These are phyloP conservation scores for Dicycla oo DNA, from an alignment of 2,888 invertebrate genomes.

Conservation along the genomic window DNA sequence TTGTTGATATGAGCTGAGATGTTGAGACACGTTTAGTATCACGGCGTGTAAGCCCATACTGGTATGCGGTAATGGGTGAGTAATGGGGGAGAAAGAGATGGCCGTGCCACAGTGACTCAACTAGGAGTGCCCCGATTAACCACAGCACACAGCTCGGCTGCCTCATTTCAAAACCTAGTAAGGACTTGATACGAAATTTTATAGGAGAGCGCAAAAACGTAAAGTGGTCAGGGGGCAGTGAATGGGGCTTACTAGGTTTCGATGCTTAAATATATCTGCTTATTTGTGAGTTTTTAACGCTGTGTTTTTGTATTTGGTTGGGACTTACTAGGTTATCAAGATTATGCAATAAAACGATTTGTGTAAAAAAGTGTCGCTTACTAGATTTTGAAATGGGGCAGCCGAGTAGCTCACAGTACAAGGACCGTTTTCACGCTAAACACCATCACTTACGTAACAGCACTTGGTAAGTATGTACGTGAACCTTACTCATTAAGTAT, in stretches of 20 bases:
- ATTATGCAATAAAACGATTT: too few relatives aligned
- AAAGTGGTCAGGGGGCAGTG: too few relatives aligned
- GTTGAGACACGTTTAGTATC: slow-evolving; percentile 26
- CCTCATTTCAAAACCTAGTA: too few relatives aligned
- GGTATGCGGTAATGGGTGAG: slow-evolving; percentile 53
- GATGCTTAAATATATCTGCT: too few relatives aligned
- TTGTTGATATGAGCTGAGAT: slow-evolving; percentile 21
- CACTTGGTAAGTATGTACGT: neutral
- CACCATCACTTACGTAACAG: slow-evolving; percentile 34
- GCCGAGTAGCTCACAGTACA: neutral
- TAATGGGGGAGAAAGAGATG: slow-evolving; percentile 56
- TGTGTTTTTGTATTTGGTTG: too few relatives aligned
- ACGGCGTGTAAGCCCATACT: slow-evolving; percentile 36
- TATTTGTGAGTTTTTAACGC: too few relatives aligned
- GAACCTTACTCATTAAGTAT: slow-evolving; percentile 25
- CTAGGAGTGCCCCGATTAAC: slow-evolving; percentile 45
- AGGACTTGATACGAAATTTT: too few relatives aligned
- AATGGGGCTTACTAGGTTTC: too few relatives aligned
- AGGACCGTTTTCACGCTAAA: slow-evolving; percentile 18
- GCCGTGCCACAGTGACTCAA: slow-evolving; percentile 34
- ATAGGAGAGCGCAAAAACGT: too few relatives aligned
- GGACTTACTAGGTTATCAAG: too few relatives aligned
- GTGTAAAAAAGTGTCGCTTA: too few relatives aligned
- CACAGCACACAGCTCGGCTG: slow-evolving; percentile 16
- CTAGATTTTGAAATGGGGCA: too few relatives aligned